These are phyloP conservation scores for Pachyuromys duprasi DNA, from an alignment of 2,797 vertebrate genomes.

Conservation along the genomic window DNA sequence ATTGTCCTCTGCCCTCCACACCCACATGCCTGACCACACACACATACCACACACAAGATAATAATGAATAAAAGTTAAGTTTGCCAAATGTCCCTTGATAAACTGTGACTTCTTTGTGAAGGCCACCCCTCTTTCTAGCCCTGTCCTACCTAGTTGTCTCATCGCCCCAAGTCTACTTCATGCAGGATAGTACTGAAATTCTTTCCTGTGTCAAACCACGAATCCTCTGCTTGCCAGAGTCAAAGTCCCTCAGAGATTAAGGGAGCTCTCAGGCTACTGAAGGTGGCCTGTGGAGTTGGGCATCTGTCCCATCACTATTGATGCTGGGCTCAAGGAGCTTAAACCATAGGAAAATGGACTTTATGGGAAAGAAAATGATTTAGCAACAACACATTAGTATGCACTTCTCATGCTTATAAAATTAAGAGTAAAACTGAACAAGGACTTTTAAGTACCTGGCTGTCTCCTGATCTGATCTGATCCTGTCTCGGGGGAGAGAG, in stretches of 20 bases:
- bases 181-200: not conserved
- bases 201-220: not conserved
- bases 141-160: not conserved
- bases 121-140: too few relatives aligned
- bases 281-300: too few relatives aligned
- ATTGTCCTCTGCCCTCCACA: not conserved
- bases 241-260: not conserved
- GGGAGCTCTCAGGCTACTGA: not conserved
- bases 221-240: not conserved
- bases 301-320: not conserved
- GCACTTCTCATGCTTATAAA: not conserved
- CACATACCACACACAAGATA: not conserved
- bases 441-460: too few relatives aligned
- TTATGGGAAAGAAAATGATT: not conserved
- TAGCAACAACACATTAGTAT: not conserved
- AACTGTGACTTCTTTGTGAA: not conserved
- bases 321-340: not conserved
- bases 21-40: not conserved
- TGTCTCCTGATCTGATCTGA: fast-evolving
- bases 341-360: not conserved
- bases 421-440: not conserved
- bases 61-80: not conserved
- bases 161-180: not conserved
- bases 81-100: not conserved
- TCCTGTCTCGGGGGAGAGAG: too few relatives aligned